Percentiles rank a stretch among this genome's conserved stretches.
These are phyloP conservation scores for Calidris pygmaea DNA, from an alignment of 2,113 vertebrate genomes.

Conservation along the genomic window DNA sequence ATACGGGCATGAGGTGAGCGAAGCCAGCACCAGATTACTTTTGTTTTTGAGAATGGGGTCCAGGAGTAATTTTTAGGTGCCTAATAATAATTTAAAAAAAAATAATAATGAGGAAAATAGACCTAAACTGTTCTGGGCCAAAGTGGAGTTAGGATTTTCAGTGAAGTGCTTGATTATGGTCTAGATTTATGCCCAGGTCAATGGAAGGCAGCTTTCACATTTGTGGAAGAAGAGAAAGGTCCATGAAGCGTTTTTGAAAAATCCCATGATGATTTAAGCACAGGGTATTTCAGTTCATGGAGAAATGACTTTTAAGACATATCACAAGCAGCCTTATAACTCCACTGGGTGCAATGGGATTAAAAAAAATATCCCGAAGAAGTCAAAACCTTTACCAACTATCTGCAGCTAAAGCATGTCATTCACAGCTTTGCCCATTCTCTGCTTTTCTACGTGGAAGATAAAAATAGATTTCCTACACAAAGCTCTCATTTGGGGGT, in stretches of 20 bases:
- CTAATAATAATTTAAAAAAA: neutral
- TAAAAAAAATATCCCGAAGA: neutral
- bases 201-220: neutral
- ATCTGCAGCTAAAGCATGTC: neutral
- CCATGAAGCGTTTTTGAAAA: neutral
- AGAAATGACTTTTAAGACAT: neutral
- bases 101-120: neutral
- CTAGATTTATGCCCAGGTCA: neutral
- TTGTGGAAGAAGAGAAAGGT: neutral
- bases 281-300: neutral
- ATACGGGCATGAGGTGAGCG: neutral
- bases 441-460: neutral
- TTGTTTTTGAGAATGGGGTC: neutral
- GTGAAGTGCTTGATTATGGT: neutral
- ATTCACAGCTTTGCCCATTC: neutral
- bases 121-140: neutral
- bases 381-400: neutral
- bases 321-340: neutral
- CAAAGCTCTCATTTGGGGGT: neutral
- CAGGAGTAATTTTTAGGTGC: neutral
- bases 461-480: neutral
- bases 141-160: neutral
- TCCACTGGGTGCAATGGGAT: neutral
- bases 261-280: neutral
- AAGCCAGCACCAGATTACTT: neutral